Evolutionary conservation across 2,113 vertebrate genomes (phyloP).

Genomic region (Podarcis cretensis): DNA sequence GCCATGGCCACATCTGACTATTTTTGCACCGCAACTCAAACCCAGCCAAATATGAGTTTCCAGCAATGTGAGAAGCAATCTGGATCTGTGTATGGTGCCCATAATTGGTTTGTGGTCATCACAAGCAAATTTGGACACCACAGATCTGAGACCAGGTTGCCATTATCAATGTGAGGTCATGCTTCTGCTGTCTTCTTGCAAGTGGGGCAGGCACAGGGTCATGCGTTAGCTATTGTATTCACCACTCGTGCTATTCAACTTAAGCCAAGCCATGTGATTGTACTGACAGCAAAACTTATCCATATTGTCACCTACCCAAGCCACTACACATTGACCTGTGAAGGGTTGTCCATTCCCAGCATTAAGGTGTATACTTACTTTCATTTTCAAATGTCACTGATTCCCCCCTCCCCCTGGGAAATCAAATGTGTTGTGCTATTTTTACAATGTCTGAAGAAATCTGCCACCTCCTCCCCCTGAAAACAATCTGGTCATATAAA

Average conservation of each 20-base stretch:
- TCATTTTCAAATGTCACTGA: not conserved
- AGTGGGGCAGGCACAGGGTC: not conserved
- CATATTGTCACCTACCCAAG: not conserved
- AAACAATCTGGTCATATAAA: not conserved
- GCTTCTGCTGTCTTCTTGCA: not conserved
- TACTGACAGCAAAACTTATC: not conserved
- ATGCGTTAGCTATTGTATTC: not conserved
- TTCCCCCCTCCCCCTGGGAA: not conserved
- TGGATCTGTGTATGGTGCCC: not conserved
- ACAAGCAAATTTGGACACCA: not conserved
- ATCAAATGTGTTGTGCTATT: not conserved
- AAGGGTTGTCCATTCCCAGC: not conserved
- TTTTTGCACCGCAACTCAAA: not conserved
- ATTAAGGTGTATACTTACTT: not conserved
- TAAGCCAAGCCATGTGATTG: not conserved
- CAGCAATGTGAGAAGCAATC: not conserved
- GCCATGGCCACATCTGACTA: not conserved
- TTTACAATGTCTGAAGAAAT: not conserved
- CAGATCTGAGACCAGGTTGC: not conserved
- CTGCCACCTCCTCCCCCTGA: no score
- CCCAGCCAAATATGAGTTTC: not conserved
- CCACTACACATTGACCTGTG: not conserved
- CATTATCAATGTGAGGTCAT: not conserved
- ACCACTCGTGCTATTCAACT: not conserved
- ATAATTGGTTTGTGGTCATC: not conserved